Percentiles rank a stretch among this genome's conserved stretches.
Conservation (phyloP, 1,140 invertebrate genomes). For the Coboldia fuscipes region DNA sequence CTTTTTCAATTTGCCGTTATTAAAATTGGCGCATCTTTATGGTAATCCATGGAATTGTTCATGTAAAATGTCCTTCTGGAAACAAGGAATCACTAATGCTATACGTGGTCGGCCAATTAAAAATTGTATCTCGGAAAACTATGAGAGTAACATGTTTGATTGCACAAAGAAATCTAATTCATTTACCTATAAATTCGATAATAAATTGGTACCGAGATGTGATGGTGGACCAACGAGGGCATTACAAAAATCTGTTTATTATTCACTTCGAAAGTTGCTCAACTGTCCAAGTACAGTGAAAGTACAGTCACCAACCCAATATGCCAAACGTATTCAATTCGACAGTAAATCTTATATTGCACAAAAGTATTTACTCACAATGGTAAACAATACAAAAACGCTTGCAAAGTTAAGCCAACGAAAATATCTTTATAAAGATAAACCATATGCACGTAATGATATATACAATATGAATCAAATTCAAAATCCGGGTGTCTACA, state of each 20-base stretch:
- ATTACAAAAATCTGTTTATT: conserved; percentile 34
- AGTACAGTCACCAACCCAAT: not conserved
- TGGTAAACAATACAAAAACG: not conserved
- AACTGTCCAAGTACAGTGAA: conserved; percentile 8
- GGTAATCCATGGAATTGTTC: conserved; percentile 48
- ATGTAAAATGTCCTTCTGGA: conserved; percentile 39
- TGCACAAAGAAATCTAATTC: conserved; percentile 11
- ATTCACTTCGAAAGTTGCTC: conserved; percentile 12
- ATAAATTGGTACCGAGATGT: conserved; percentile 36
- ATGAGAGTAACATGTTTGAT: conserved; percentile 9
- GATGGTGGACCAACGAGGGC: conserved; percentile 26
- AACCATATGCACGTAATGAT: no score
- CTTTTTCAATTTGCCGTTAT: conserved; percentile 28
- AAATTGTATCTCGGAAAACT: conserved; percentile 13
- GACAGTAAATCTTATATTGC: no score
- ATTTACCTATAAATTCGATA: conserved; percentile 25
- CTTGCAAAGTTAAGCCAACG: no score
- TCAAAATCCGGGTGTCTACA: not conserved
- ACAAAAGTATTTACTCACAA: no score
- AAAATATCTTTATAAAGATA: no score
- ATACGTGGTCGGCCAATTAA: conserved; percentile 8
- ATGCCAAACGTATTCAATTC: no score
- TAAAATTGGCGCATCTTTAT: conserved; percentile 26
- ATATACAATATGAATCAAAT: no score
- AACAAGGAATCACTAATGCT: conserved; percentile 27